Evolutionary conservation across 2,888 invertebrate genomes (phyloP), one percentile per base, ranked within the genome.

Genomic region (Drosophila anomalata): DNA sequence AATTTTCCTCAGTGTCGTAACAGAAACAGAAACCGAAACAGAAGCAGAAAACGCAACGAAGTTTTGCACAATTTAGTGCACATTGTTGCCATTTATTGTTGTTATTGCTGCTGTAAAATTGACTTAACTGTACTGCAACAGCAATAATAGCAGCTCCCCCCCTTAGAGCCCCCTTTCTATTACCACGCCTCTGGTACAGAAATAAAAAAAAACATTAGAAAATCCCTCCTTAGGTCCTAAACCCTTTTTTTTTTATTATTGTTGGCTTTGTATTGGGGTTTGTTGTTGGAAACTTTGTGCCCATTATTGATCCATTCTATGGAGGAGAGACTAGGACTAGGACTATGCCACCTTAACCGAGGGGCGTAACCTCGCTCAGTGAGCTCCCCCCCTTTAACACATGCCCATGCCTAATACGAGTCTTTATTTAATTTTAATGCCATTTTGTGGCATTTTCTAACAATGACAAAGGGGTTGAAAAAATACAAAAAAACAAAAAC

Each of bases 361-460:
- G 66, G 63, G 65, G 65, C 53, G 65, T 66, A 65, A 46, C 65
- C 65, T 47, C 65, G 44, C 63, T 44, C 65, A 33, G 33, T 1
- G 17, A 17, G 17, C 17, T 17, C 12, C 47, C 47, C 58, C 73
- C 59, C 79, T 73, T 42, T 11, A 42, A 20, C 41, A 42, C 78
- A 83, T 73, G 76, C 80, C 78, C 87, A 76, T 78, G 81, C 68
- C 87, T 87, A 86, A 81, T 82, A 82, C 76, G 84, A 81, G 84
- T 83, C 81, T 83, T 82, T 82, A 81, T 87, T 82, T 87, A 82
- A 82, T 82, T 82, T 82, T 87, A 81, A 84, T 81, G 87, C 81
- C 69, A 80, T 87, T 84, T 84, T 87, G 44, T 87, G 84, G 36
- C 36, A 36, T n/a, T 36, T 36, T 36, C 80, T 77, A 79, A 75